Evolutionary conservation across 2,797 vertebrate species (phyloP).

Genomic region (Enteromius afrohamiltoni): DNA sequence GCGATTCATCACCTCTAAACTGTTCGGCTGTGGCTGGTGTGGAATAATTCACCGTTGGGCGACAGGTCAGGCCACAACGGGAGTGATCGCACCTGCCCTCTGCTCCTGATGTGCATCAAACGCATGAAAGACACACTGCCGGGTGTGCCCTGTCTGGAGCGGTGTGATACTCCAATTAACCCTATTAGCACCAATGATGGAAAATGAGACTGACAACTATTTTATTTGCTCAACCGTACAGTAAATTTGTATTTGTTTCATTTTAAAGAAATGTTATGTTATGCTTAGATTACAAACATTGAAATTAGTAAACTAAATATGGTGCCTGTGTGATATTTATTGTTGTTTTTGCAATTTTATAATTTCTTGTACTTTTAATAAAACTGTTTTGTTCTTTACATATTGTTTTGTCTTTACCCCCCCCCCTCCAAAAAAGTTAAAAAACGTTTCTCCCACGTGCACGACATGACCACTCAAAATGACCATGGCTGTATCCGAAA

Average conservation of each 20-base stretch:
- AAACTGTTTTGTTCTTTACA: not conserved
- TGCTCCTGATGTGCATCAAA: constrained; percentile 21
- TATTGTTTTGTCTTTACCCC: not conserved
- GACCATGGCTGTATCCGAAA: too few relatives aligned
- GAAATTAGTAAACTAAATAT: not conserved
- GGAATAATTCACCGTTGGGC: constrained; percentile 44
- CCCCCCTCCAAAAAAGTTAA: too few relatives aligned
- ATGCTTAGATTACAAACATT: not conserved
- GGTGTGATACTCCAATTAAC: not conserved
- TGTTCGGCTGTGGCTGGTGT: constrained; percentile 40
- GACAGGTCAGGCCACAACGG: constrained; percentile 29
- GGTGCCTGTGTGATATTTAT: not conserved
- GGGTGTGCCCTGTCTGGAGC: not conserved
- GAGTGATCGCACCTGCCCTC: constrained; percentile 34
- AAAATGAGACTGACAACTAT: not conserved
- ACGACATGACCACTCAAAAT: too few relatives aligned
- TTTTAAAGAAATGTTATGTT: not conserved
- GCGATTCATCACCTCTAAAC: constrained; percentile 55
- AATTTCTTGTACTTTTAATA: not conserved
- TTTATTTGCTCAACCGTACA: not conserved
- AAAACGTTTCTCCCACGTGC: too few relatives aligned
- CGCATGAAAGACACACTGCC: not conserved
- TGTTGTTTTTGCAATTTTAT: not conserved
- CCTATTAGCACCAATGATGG: not conserved
- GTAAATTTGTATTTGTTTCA: not conserved